Percentiles rank a stretch among this genome's conserved stretches.
phyloP scores from a whole-genome alignment of 2,888 invertebrate genomes.

The Dugesia japonica region DNA sequence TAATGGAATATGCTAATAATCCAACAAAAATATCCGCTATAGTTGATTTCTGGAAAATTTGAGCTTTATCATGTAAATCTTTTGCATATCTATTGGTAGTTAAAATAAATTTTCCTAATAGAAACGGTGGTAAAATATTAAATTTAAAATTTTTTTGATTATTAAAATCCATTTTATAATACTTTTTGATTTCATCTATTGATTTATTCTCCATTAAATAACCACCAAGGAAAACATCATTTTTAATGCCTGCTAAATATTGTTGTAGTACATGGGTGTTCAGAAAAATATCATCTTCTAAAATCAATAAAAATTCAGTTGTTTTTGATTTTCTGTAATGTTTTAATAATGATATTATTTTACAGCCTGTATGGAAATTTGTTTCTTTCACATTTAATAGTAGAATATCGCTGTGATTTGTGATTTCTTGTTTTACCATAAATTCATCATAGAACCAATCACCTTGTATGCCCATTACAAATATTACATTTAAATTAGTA shows the following conservation, averaged over 20 bases:
- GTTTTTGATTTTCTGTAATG: neutral
- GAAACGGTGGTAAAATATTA: neutral
- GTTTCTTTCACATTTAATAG: neutral
- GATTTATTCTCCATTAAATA: neutral
- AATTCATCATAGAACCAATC: neutral
- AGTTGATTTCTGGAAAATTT: neutral
- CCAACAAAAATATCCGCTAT: neutral
- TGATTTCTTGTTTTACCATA: neutral
- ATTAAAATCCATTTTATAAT: neutral
- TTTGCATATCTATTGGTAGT: neutral
- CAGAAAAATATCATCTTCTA: neutral
- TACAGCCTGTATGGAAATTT: neutral
- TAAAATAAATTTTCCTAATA: neutral
- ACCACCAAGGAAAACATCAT: neutral
- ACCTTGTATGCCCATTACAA: neutral
- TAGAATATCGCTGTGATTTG: neutral
- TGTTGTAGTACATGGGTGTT: neutral
- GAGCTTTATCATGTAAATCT: neutral
- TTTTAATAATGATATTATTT: neutral
- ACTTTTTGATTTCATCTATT: neutral
- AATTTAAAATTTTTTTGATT: neutral
- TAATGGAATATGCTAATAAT: constrained; percentile 20
- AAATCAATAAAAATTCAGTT: neutral
- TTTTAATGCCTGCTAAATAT: neutral
- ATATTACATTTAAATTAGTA: neutral